These are phyloP conservation scores for Cydia amplana DNA, from an alignment of 1,140 invertebrate species.

Conservation along the genomic window DNA sequence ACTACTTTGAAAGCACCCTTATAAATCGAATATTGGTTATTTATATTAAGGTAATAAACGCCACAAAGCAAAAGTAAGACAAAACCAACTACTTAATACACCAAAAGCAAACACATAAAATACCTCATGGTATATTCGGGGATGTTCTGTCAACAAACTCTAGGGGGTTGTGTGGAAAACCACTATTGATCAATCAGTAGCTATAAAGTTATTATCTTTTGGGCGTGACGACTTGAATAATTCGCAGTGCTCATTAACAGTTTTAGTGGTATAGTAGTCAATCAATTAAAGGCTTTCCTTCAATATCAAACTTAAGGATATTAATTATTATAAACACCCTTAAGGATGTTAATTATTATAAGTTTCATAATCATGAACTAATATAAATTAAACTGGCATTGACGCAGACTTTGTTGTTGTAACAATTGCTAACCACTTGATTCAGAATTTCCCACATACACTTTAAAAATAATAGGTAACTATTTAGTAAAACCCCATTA, in stretches of 20 bases:
- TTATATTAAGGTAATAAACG: background rate
- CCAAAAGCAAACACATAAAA: background rate
- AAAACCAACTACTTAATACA: background rate
- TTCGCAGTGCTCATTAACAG: background rate
- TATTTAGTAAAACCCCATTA: too few relatives aligned
- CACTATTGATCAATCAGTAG: background rate
- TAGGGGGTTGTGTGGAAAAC: background rate
- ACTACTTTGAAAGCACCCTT: background rate
- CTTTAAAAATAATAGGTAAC: too few relatives aligned
- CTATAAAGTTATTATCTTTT: background rate
- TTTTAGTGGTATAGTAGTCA: background rate
- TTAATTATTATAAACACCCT: too few relatives aligned
- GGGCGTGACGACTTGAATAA: background rate
- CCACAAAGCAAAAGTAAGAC: background rate
- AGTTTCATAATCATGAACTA: too few relatives aligned
- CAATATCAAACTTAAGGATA: too few relatives aligned
- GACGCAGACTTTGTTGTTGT: too few relatives aligned
- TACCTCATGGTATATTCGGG: background rate
- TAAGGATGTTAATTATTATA: too few relatives aligned
- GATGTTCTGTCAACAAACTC: background rate
- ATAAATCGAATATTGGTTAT: background rate
- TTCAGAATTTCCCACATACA: too few relatives aligned
- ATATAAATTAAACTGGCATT: too few relatives aligned
- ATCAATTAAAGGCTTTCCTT: too few relatives aligned
- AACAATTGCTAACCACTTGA: too few relatives aligned